Evolutionary conservation across 2,113 vertebrate genomes (phyloP), one percentile per base, ranked within the genome.

Genomic region (Corvus hawaiiensis): DNA sequence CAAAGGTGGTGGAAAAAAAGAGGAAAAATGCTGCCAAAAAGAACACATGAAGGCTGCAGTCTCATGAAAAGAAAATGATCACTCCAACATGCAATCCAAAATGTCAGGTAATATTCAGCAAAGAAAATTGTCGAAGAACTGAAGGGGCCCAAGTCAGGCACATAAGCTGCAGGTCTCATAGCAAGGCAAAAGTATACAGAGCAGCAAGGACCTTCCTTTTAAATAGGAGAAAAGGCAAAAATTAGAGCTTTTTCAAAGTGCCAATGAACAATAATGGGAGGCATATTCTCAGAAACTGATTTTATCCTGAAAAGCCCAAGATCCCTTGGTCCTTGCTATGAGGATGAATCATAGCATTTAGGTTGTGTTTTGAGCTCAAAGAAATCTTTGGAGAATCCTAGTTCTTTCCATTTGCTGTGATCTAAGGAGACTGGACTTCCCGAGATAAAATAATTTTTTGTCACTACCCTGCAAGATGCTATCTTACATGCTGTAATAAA

Each of bases 21-120:
- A 58, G 21, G 28, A 63, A 64, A 89, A 93, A 81, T 32, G 3
- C 71, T 73, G 28, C 22, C 61, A n/a, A 27, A 46, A 23, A 56
- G 66, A 63, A 74, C 58, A 54, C 20, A 22, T 9, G 8, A 92
- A 94, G 33, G 11, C 16, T 84, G 43, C 15, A 64, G 26, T 23
- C 48, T 89, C 24, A 39, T 26, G 26, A 68, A 37, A 92, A 56
- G 30, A n/a, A 54, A 86, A 78, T 37, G 41, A 61, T 37, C 54
- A 30, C 0, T 0, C n/a, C 20, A 37, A n/a, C 3, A 10, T 27
- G 18, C 28, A 63, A 24, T 18, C 52, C 1, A 5, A 80, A 86
- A 81, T 69, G 69, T 80, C 59, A 91, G n/a, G 35, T 73, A 52
- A 52, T 1, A 6, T 7, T 51, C 35, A 67, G 5, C 56, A 59